Percentiles rank a stretch among this genome's conserved stretches.
These are phyloP conservation scores for Buceros bicornis DNA, from an alignment of 2,797 vertebrate species.

Conservation along the genomic window DNA sequence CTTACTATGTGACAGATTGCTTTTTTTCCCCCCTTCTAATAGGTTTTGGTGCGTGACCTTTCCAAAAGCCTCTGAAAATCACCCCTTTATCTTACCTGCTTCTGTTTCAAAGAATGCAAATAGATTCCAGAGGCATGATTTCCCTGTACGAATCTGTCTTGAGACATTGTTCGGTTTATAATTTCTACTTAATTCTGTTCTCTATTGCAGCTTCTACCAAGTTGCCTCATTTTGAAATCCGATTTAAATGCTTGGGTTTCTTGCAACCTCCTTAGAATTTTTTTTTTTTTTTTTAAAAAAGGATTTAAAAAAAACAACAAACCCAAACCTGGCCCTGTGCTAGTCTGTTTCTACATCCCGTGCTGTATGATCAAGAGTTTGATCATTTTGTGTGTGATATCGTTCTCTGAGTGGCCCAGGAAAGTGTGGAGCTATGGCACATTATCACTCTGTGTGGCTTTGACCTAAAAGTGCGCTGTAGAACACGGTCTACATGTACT, in stretches of 20 bases:
- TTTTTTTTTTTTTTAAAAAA: not conserved
- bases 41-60: not conserved
- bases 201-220: not conserved
- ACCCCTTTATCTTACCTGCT: not conserved
- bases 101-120: not conserved
- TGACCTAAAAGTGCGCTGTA: not conserved
- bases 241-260: not conserved
- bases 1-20: not conserved
- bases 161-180: not conserved
- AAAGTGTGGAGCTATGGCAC: not conserved
- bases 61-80: not conserved
- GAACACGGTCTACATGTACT: not conserved
- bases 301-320: too few species aligned
- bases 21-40: not conserved
- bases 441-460: not conserved
- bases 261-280: not conserved
- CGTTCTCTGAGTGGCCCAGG: not conserved
- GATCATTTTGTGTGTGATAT: not conserved
- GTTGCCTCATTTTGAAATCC: not conserved
- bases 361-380: not conserved
- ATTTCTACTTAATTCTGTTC: not conserved
- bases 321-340: not conserved
- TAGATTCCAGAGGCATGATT: not conserved
- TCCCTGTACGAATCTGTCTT: not conserved
- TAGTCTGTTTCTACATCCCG: rapidly evolving